These are phyloP conservation scores for Globodera ellingtonae DNA, from an alignment of 1,140 invertebrate species.

Conservation along the genomic window DNA sequence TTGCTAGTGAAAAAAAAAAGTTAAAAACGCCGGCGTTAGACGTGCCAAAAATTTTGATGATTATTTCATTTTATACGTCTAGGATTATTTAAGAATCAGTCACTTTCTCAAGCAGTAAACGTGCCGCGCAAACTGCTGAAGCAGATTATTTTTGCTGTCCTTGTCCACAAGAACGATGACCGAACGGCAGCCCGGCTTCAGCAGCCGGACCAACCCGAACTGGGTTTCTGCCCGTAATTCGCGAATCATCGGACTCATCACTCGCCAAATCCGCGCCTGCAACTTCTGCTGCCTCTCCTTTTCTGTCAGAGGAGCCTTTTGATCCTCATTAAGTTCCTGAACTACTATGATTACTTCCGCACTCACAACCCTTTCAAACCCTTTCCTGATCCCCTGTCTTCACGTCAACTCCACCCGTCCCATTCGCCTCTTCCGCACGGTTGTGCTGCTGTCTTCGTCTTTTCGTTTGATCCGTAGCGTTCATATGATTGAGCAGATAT, in stretches of 20 bases:
- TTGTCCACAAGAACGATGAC: slow-evolving; percentile 85
- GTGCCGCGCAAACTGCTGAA: slow-evolving; percentile 86
- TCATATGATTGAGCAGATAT: slow-evolving; percentile 46
- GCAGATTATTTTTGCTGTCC: slow-evolving; percentile 80
- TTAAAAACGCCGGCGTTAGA: no score
- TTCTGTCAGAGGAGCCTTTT: slow-evolving; percentile 42
- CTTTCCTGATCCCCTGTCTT: slow-evolving; percentile 14
- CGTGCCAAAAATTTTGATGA: not conserved
- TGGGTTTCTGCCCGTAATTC: slow-evolving; percentile 92
- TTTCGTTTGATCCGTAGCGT: slow-evolving; percentile 17
- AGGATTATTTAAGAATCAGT: slow-evolving; percentile 48
- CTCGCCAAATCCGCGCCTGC: slow-evolving; percentile 37
- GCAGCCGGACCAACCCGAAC: slow-evolving; percentile 84
- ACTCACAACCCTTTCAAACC: slow-evolving; percentile 1
- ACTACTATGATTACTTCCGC: not conserved
- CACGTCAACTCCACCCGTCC: not conserved
- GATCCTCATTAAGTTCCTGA: slow-evolving; percentile 61
- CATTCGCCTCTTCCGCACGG: slow-evolving; percentile 10
- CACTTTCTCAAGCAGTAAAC: slow-evolving; percentile 93
- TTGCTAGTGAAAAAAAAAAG: no score
- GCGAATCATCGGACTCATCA: slow-evolving; percentile 72
- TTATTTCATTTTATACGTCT: not conserved
- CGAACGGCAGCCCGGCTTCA: slow-evolving; percentile 92
- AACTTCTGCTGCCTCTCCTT: slow-evolving; percentile 15
- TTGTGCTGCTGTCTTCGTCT: slow-evolving; percentile 20